Percentiles rank a stretch among this genome's conserved stretches.
Conservation (phyloP, 2,113 vertebrate genomes). For the Nansenia antarctica region DNA sequence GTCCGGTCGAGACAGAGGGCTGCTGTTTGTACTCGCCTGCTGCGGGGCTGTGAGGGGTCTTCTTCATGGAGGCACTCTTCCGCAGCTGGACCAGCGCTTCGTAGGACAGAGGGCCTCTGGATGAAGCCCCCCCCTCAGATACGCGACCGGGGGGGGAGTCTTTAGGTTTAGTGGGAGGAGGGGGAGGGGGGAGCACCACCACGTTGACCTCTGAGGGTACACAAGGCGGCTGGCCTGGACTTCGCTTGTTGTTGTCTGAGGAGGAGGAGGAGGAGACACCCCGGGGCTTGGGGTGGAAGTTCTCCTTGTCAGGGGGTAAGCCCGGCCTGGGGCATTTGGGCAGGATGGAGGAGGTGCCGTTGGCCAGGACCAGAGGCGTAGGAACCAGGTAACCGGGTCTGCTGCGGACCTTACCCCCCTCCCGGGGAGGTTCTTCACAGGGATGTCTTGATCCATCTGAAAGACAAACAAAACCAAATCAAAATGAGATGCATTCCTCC, state of each 20-base stretch:
- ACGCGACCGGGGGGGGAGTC: constrained; percentile 12
- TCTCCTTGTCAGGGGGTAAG: constrained; percentile 8
- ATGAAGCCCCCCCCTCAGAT: constrained; percentile 32
- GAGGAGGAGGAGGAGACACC: too few relatives aligned
- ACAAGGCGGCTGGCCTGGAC: background rate
- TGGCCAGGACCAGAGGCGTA: constrained; percentile 60
- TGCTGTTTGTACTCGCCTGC: constrained; percentile 42
- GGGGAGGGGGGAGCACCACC: constrained; percentile 38
- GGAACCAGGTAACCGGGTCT: constrained; percentile 58
- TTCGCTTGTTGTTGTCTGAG: constrained; percentile 14
- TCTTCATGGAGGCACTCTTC: constrained; percentile 63
- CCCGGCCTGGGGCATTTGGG: constrained; percentile 44
- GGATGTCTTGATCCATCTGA: constrained; percentile 56
- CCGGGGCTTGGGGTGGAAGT: constrained; percentile 14
- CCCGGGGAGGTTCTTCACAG: constrained; percentile 21
- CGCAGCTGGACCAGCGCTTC: constrained; percentile 66
- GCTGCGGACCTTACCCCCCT: constrained; percentile 20
- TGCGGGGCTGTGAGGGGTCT: constrained; percentile 54
- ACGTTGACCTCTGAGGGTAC: constrained; percentile 49
- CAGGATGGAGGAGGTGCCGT: constrained; percentile 47
- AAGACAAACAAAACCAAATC: constrained; percentile 43
- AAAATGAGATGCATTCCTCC: background rate
- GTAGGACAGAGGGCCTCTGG: constrained; percentile 68
- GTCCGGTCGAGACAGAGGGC: constrained; percentile 5
- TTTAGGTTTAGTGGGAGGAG: constrained; percentile 33